phyloP scores from a whole-genome alignment of 1,140 invertebrate species.

The Aphidius gifuensis region DNA sequence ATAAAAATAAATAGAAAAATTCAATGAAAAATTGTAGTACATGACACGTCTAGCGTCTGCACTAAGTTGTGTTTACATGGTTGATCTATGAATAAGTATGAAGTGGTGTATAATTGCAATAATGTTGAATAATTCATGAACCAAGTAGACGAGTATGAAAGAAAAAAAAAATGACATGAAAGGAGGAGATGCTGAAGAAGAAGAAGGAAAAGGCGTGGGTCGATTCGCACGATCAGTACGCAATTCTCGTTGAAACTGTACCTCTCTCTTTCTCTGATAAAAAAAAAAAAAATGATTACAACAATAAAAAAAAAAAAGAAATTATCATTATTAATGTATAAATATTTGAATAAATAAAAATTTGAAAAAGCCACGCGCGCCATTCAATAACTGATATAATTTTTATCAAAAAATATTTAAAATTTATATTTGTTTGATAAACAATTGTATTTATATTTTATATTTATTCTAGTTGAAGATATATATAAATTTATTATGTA shows the following conservation, averaged over 20 bases:
- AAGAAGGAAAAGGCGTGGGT: constrained; percentile 26
- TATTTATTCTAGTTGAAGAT: too few species aligned
- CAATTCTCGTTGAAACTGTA: constrained; percentile 35
- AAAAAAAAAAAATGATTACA: too few species aligned
- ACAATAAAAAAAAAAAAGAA: too few species aligned
- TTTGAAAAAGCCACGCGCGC: too few species aligned
- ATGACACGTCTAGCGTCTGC: constrained; percentile 16
- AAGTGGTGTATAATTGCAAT: constrained; percentile 38
- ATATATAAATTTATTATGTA: too few species aligned
- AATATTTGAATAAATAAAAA: too few species aligned
- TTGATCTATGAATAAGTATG: constrained; percentile 39
- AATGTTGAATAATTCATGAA: constrained; percentile 48
- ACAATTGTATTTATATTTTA: too few species aligned
- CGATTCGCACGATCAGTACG: constrained; percentile 40
- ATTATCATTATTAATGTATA: too few species aligned
- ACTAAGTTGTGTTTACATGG: constrained; percentile 27
- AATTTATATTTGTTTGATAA: too few species aligned
- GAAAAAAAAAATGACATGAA: constrained; percentile 13
- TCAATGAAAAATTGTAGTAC: constrained; percentile 11
- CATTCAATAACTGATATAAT: too few species aligned
- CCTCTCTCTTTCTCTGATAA: too few species aligned
- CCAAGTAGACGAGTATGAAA: constrained; percentile 3
- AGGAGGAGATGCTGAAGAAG: not conserved
- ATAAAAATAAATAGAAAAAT: constrained; percentile 1
- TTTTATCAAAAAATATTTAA: too few species aligned